Evolutionary conservation across 2,888 invertebrate species (phyloP).

Genomic region (Orthonevra nobilis): DNA sequence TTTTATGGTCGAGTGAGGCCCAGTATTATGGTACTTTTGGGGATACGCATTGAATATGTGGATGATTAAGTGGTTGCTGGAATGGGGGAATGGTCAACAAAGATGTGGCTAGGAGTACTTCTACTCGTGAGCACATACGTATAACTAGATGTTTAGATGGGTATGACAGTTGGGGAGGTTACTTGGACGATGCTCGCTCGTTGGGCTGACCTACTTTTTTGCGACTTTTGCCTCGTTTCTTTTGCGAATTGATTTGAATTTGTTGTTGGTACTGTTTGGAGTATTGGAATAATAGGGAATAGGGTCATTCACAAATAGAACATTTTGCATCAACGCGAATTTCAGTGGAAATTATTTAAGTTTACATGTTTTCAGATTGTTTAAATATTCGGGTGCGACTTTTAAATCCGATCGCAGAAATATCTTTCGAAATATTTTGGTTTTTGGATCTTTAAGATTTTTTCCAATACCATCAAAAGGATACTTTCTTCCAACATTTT

Average conservation of each 20-base stretch:
- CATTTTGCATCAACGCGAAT: too few species aligned
- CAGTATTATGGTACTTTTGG: conserved; percentile 39
- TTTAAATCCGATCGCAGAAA: too few species aligned
- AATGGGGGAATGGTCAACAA: background rate
- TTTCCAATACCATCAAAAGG: too few species aligned
- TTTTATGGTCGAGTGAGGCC: conserved; percentile 44
- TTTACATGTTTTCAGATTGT: too few species aligned
- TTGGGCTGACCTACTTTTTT: conserved; percentile 55
- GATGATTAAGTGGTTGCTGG: conserved; percentile 16
- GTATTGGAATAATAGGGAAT: too few species aligned
- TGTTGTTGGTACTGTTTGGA: background rate
- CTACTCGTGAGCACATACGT: conserved; percentile 17
- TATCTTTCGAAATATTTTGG: too few species aligned
- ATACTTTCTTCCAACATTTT: too few species aligned
- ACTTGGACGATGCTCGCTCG: conserved; percentile 21
- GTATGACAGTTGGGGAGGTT: conserved; percentile 14
- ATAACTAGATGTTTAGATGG: conserved; percentile 11
- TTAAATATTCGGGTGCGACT: too few species aligned
- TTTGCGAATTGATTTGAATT: conserved; percentile 35
- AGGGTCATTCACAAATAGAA: too few species aligned
- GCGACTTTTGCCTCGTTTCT: conserved; percentile 23
- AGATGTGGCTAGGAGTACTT: conserved; percentile 20
- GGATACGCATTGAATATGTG: conserved; percentile 26
- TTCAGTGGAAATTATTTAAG: too few species aligned
- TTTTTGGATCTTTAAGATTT: too few species aligned